A percentile compares a stretch with the other conserved stretches of the same genome.
These are phyloP conservation scores for Nesospiza acunhae DNA, from an alignment of 2,113 vertebrate genomes.

Conservation along the genomic window DNA sequence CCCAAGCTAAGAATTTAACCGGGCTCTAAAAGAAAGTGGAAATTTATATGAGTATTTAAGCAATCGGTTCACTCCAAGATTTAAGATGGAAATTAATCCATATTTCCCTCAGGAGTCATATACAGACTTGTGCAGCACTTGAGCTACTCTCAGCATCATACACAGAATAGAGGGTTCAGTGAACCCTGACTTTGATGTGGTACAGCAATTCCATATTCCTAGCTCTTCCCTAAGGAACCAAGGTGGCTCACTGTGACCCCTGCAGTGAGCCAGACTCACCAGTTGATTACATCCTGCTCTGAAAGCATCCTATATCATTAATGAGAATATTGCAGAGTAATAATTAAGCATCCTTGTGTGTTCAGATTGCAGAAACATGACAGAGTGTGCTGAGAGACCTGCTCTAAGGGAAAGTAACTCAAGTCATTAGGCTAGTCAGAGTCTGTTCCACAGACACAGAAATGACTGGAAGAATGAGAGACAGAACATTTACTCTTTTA, in stretches of 20 bases:
- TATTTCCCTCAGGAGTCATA: not conserved
- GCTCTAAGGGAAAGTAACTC: not conserved
- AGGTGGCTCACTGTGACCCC: not conserved
- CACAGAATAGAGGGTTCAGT: not conserved
- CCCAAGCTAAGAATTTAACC: not conserved
- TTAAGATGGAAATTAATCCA: constrained; percentile 10
- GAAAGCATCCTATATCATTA: not conserved
- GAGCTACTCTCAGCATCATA: not conserved
- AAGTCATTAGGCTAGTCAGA: not conserved
- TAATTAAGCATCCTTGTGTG: not conserved
- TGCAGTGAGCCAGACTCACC: not conserved
- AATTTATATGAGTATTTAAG: not conserved
- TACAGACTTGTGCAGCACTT: not conserved
- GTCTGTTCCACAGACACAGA: not conserved
- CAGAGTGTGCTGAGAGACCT: not conserved
- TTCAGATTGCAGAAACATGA: not conserved
- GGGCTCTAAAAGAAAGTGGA: not conserved
- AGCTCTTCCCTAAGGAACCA: not conserved
- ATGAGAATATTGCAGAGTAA: not conserved
- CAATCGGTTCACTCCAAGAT: not conserved
- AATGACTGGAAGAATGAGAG: not conserved
- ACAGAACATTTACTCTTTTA: not conserved
- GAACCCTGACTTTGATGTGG: not conserved
- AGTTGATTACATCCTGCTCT: not conserved
- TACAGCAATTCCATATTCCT: not conserved